These are phyloP conservation scores for Xestia c-nigrum DNA, from an alignment of 2,888 invertebrate genomes.

Conservation along the genomic window DNA sequence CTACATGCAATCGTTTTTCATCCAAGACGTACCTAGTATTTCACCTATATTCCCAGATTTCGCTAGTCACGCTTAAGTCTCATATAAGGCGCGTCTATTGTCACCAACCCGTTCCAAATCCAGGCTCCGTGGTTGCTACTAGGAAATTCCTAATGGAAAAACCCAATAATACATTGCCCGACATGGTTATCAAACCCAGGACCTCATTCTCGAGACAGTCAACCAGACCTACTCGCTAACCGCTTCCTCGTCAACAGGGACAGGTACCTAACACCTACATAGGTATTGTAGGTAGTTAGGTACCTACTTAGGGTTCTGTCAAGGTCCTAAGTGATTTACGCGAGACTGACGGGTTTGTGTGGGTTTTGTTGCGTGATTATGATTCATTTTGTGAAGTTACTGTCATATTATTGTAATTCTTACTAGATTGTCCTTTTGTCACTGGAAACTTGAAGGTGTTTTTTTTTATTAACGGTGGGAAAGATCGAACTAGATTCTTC, in stretches of 20 bases:
- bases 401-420: constrained; percentile 11
- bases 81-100: no score
- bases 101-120: no score
- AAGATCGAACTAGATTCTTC: background rate
- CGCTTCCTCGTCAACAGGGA: background rate
- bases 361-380: constrained; percentile 44
- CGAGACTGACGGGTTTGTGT: constrained; percentile 22
- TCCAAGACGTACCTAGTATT: no score
- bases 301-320: constrained; percentile 54
- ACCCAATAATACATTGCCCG: no score
- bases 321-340: constrained; percentile 56
- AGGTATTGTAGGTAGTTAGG: constrained; percentile 30
- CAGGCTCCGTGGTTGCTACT: no score
- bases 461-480: background rate
- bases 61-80: background rate
- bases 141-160: no score
- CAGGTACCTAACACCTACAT: constrained; percentile 50
- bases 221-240: background rate
- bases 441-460: background rate
- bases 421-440: background rate
- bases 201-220: background rate
- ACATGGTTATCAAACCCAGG: background rate
- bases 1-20: no score
- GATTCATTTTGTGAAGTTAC: constrained; percentile 13
- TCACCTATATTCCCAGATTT: no score